phyloP scores from a whole-genome alignment of 2,113 vertebrate genomes.

The Xiphophorus couchianus region DNA sequence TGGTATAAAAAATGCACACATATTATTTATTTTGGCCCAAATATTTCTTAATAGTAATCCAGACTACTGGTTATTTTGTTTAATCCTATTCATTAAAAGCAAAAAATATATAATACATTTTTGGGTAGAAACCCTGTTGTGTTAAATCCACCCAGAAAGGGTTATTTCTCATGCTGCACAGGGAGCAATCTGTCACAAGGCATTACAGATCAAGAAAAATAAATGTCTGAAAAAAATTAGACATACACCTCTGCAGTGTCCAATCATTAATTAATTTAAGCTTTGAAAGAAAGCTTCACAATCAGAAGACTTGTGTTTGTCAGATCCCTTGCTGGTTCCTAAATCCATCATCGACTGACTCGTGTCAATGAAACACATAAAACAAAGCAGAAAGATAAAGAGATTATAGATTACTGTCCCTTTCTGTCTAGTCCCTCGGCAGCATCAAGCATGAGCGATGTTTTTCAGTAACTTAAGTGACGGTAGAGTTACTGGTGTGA shows the following conservation, averaged over 20 bases:
- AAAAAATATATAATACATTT: neutral
- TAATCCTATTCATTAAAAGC: neutral
- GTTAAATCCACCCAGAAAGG: neutral
- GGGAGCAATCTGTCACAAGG: neutral
- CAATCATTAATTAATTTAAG: neutral
- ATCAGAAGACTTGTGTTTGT: neutral
- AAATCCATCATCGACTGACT: neutral
- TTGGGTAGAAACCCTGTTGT: neutral
- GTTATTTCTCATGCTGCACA: neutral
- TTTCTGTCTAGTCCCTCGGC: conserved; percentile 16
- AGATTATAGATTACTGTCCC: conserved; percentile 41
- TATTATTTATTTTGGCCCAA: too few relatives aligned
- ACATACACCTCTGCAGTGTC: neutral
- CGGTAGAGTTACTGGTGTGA: conserved; percentile 64
- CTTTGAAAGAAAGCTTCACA: neutral
- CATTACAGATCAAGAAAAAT: neutral
- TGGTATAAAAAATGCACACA: too few relatives aligned
- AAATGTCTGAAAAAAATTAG: neutral
- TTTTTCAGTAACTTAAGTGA: conserved; percentile 67
- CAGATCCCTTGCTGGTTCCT: neutral
- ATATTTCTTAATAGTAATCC: neutral
- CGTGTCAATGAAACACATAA: conserved; percentile 14
- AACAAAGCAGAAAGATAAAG: conserved; percentile 42
- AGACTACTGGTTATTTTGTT: neutral
- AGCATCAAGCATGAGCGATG: conserved; percentile 57